Percentiles rank a stretch among this genome's conserved stretches.
These are phyloP conservation scores for Lordiphosa clarofinis DNA, from an alignment of 1,140 invertebrate genomes.

Conservation along the genomic window DNA sequence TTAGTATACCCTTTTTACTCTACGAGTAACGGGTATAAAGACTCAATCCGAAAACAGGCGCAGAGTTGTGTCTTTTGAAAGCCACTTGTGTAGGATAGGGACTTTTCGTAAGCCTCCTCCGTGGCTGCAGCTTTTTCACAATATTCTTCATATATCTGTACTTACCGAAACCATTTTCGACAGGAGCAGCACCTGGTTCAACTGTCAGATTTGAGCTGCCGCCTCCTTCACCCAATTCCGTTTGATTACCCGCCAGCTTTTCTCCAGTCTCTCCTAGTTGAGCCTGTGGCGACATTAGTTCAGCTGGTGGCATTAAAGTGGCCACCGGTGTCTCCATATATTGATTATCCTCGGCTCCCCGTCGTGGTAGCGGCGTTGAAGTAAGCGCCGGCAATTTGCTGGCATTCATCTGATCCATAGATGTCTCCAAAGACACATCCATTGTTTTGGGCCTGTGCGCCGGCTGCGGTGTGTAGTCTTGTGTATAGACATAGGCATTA, in stretches of 20 bases:
- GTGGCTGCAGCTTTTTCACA: neutral
- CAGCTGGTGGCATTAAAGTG: conserved; percentile 60
- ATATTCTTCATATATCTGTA: neutral
- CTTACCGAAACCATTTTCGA: conserved; percentile 52
- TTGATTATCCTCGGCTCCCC: conserved; percentile 36
- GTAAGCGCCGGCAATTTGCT: conserved; percentile 26
- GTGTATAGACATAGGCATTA: conserved; percentile 80
- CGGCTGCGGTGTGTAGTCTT: conserved; percentile 72
- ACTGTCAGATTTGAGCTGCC: neutral
- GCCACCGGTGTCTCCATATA: conserved; percentile 73
- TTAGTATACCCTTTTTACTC: too few relatives aligned
- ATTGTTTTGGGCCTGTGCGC: conserved; percentile 48
- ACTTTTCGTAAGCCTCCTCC: too few relatives aligned
- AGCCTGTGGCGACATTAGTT: conserved; percentile 61
- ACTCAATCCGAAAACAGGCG: too few relatives aligned
- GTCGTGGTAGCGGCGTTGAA: conserved; percentile 24
- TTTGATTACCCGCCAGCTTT: neutral
- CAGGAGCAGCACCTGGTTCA: conserved; percentile 6
- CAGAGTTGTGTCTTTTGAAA: too few relatives aligned
- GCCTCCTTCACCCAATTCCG: conserved; percentile 8
- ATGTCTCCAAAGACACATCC: conserved; percentile 41
- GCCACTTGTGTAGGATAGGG: too few relatives aligned
- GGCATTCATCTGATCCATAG: conserved; percentile 31
- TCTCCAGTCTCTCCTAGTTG: conserved; percentile 19
- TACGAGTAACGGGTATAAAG: too few relatives aligned